Conservation (phyloP, 2,888 invertebrate genomes). For the Deilephila porcellus region DNA sequence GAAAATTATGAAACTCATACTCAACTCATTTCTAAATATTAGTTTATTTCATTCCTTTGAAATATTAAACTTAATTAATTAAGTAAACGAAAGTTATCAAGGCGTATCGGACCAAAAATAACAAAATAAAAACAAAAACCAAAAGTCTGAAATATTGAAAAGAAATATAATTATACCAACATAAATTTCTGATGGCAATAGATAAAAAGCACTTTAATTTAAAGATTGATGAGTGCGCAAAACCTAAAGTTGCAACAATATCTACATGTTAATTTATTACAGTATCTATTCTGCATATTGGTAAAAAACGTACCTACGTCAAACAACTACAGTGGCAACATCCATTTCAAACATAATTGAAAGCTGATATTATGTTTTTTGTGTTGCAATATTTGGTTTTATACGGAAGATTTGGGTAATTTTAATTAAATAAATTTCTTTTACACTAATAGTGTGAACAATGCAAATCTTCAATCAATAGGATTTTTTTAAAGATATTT, state of each 20-base stretch:
- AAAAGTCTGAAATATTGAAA: not conserved
- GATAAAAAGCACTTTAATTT: not conserved
- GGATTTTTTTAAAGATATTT: too few relatives aligned
- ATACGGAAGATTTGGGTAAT: too few relatives aligned
- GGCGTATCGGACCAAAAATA: not conserved
- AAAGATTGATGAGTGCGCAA: slow-evolving; percentile 15
- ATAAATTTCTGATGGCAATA: not conserved
- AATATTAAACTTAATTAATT: too few relatives aligned
- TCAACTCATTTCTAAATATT: too few relatives aligned
- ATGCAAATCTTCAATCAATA: too few relatives aligned
- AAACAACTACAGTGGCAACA: not conserved
- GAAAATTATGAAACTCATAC: too few relatives aligned
- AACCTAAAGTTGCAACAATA: slow-evolving; percentile 5
- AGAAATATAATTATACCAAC: not conserved
- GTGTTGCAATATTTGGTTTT: not conserved
- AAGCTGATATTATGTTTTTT: not conserved
- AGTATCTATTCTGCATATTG: slow-evolving; percentile 1
- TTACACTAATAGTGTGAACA: too few relatives aligned
- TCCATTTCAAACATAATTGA: not conserved
- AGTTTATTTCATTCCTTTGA: too few relatives aligned
- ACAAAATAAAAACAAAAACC: not conserved
- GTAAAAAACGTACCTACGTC: not conserved
- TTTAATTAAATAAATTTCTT: too few relatives aligned
- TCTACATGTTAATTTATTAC: slow-evolving; percentile 14
- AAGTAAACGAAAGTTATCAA: not conserved